A percentile compares a stretch with the other conserved stretches of the same genome.
These are phyloP conservation scores for Myopa testacea DNA, from an alignment of 2,888 invertebrate species.

Conservation along the genomic window DNA sequence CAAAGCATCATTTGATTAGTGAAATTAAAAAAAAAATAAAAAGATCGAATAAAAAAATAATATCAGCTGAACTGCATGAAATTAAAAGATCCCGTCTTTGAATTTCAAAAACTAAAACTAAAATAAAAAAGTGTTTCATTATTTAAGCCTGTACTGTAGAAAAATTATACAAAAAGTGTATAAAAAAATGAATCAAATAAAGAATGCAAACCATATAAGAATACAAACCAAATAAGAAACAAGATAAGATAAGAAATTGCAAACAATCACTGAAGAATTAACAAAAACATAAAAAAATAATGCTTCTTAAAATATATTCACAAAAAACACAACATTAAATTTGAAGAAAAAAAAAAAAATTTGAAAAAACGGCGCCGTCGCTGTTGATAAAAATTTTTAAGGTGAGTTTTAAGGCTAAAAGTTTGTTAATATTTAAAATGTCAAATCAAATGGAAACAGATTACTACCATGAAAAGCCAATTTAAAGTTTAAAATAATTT, in stretches of 20 bases:
- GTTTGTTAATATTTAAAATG: neutral
- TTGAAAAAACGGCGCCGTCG: neutral
- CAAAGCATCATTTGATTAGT: neutral
- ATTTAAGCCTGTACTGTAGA: neutral
- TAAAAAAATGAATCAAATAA: neutral
- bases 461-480: neutral
- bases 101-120: neutral
- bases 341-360: too few species aligned
- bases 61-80: too few species aligned
- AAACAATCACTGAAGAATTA: neutral
- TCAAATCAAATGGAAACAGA: neutral
- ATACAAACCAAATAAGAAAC: neutral
- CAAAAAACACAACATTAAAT: too few species aligned
- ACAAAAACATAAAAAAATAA: neutral
- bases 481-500: neutral
- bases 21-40: neutral
- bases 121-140: neutral
- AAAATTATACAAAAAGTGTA: neutral
- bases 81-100: too few species aligned
- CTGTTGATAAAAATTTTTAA: neutral
- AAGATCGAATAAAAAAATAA: neutral
- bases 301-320: neutral
- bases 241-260: constrained; percentile 4
- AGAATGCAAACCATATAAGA: neutral
- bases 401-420: neutral